These are phyloP conservation scores for Gonatopus flavifemur DNA, from an alignment of 1,140 invertebrate species.

Conservation along the genomic window DNA sequence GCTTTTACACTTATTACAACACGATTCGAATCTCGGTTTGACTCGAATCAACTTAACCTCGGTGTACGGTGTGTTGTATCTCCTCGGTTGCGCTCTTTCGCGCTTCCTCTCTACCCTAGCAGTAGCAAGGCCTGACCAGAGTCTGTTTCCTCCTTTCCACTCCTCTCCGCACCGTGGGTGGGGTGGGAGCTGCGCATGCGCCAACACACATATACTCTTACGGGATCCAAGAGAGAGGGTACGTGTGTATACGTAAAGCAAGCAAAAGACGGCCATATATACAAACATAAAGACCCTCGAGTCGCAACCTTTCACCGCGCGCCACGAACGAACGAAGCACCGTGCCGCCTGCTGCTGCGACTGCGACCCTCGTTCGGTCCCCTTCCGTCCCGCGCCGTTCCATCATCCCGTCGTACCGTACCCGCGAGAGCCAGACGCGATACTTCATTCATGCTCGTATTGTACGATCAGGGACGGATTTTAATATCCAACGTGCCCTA, in stretches of 20 bases:
- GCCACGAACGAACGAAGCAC: conserved; percentile 30
- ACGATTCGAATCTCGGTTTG: too few species aligned
- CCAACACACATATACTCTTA: not conserved
- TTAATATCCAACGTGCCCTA: too few species aligned
- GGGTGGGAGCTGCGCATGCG: conserved; percentile 19
- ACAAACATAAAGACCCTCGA: too few species aligned
- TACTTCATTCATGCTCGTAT: conserved; percentile 67
- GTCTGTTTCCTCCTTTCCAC: not conserved
- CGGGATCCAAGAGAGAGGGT: not conserved
- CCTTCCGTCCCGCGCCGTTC: conserved; percentile 21
- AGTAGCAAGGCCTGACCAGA: not conserved
- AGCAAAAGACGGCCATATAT: not conserved
- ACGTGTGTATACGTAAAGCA: not conserved
- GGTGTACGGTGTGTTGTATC: too few species aligned
- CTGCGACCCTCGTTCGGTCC: not conserved
- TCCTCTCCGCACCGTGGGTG: conserved; percentile 20
- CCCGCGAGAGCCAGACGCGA: conserved; percentile 45
- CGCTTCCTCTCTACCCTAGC: not conserved
- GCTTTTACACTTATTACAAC: too few species aligned
- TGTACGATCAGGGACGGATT: conserved; percentile 51
- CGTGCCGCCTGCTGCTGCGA: conserved; percentile 26
- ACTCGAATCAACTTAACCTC: too few species aligned
- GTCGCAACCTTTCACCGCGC: conserved; percentile 18
- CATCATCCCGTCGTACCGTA: conserved; percentile 19
- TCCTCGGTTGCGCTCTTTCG: not conserved